Evolutionary conservation across 2,888 invertebrate species (phyloP).

Genomic region (Steinernema scapterisci): DNA sequence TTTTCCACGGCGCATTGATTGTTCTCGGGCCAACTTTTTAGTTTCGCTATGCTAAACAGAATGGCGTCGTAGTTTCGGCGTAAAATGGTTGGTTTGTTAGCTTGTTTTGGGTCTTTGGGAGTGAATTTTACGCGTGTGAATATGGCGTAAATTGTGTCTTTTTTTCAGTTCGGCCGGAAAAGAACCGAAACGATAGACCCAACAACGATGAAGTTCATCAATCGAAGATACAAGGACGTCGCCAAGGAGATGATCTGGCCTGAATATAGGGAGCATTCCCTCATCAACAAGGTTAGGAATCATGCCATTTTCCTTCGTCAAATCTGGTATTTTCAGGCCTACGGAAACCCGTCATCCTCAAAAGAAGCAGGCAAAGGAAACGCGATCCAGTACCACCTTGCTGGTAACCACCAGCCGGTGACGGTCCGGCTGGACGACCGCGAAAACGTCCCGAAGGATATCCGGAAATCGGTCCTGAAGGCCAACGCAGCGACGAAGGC

Average conservation of each 20-base stretch:
- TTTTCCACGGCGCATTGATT: neutral
- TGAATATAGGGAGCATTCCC: neutral
- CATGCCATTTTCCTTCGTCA: neutral
- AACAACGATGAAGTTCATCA: neutral
- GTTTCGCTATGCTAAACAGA: neutral
- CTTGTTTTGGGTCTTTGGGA: neutral
- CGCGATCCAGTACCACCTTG: conserved; percentile 4
- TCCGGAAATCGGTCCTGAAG: conserved; percentile 1
- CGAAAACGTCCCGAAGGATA: conserved; percentile 5
- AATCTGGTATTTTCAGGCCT: too few species aligned
- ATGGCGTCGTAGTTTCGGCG: neutral
- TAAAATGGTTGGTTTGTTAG: neutral
- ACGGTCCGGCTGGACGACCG: neutral
- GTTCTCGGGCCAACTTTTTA: neutral
- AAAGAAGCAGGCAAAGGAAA: too few species aligned
- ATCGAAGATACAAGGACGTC: conserved; percentile 6
- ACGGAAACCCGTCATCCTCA: too few species aligned
- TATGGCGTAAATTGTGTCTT: too few species aligned
- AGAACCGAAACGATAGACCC: neutral
- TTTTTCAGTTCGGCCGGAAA: conserved; percentile 13
- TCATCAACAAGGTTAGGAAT: neutral
- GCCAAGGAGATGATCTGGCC: conserved; percentile 14
- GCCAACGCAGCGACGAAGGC: neutral
- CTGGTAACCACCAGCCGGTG: conserved; percentile 18
- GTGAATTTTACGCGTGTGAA: neutral